Base-by-base conservation (phyloP, 2,113 vertebrate genomes). In the Euleptes europaea region DNA sequence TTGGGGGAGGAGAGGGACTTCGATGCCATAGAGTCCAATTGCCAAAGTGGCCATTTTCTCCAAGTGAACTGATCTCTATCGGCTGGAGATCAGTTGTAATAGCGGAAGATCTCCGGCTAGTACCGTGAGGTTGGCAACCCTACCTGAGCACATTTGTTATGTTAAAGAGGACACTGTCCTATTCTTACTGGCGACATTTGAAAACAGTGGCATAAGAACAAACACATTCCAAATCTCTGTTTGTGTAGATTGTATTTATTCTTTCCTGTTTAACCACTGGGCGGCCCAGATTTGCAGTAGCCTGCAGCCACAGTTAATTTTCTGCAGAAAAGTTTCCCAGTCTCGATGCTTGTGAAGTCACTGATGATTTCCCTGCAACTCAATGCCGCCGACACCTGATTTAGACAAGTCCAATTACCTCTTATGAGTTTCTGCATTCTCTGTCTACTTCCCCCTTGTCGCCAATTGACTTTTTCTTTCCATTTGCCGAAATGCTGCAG, bases 161-260 rank as follows among this genome's bases (percentile, higher is more conserved):
- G 33, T 67, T 67, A 21, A 9, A 67, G 40, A 47, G 31, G 31
- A 13, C 12, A 0, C 81, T 83, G 28, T 86, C 28, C 85, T 84
- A 83, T 83, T 83, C 71, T 88, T 33, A 44, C 71, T 60, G 63
- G 77, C n/a, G 33, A 78, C 86, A 86, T n/a, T 83, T 31, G 60
- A 80, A 82, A 92, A 28, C 0, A 0, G 51, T 0, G 0, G 23
- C 2, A 78, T 54, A 7, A 82, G 81, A 88, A 63, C 57, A 76
- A 78, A 4, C 49, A 3, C 0, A 0, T 49, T 89, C 74, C 49
- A 31, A 35, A 6, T 31, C 26, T 35, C 31, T 35, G 26, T 23
- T 47, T 47, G 38, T 33, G 23, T 14, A 70, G 0, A 0, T 33
- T 65, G 8, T 31, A 28, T 0, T 0, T 14, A 0, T 0, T 31